Evolutionary conservation across 2,888 invertebrate genomes (phyloP).

Genomic region (Melanostoma scalare): DNA sequence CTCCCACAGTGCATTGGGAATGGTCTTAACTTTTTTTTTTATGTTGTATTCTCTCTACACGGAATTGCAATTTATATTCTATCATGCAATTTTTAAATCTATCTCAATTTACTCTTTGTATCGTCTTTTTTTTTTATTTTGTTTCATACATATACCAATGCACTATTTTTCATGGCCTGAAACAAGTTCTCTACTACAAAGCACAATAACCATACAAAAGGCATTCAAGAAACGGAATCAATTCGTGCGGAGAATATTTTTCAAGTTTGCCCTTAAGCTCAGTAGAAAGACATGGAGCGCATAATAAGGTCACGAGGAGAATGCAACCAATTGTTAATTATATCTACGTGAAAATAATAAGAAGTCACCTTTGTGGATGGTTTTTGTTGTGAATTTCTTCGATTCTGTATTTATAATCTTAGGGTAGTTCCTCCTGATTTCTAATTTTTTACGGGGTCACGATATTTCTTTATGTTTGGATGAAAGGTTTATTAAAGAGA

Average conservation of each 20-base stretch:
- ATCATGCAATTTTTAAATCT: constrained; percentile 39
- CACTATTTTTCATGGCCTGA: background rate
- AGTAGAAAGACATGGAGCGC: background rate
- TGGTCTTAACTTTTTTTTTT: background rate
- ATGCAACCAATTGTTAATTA: constrained; percentile 23
- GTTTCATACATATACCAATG: background rate
- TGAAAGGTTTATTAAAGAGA: too few relatives aligned
- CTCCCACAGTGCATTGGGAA: background rate
- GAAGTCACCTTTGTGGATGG: background rate
- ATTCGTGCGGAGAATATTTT: background rate
- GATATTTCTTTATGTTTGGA: too few relatives aligned
- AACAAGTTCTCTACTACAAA: background rate
- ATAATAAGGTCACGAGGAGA: constrained; percentile 6
- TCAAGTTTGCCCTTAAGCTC: background rate
- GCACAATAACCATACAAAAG: constrained; percentile 2
- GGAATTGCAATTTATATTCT: constrained; percentile 24
- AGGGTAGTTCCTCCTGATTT: too few relatives aligned
- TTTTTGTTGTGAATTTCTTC: background rate
- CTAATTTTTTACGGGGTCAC: too few relatives aligned
- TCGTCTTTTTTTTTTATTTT: background rate
- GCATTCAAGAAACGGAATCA: background rate
- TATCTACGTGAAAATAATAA: background rate
- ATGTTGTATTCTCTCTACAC: constrained; percentile 8
- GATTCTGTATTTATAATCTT: too few relatives aligned
- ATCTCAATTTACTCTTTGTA: constrained; percentile 27